Evolutionary conservation across 2,888 invertebrate species (phyloP).

Genomic region (Rhabditoides inermis): DNA sequence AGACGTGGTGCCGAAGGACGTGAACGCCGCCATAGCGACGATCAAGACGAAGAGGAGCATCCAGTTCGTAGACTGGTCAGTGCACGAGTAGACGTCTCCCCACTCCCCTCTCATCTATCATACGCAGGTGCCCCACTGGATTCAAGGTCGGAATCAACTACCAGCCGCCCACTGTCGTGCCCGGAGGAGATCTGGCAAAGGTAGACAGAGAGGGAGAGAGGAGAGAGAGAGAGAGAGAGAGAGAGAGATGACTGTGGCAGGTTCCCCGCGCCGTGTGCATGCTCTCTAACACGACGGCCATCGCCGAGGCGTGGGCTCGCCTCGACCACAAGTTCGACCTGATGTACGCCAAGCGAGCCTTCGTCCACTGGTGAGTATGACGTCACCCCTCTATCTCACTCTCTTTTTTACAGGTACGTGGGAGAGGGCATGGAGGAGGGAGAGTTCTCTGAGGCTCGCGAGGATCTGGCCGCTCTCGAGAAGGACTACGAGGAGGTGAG

Average conservation of each 20-base stretch:
- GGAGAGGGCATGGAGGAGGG: conserved; percentile 52
- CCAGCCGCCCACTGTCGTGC: conserved; percentile 67
- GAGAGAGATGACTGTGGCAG: conserved; percentile 19
- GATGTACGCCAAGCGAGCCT: conserved; percentile 37
- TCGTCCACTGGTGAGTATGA: conserved; percentile 55
- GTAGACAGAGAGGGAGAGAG: conserved; percentile 43
- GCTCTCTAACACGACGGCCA: conserved; percentile 52
- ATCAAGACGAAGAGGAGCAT: conserved; percentile 81
- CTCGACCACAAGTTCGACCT: conserved; percentile 64
- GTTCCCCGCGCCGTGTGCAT: conserved; percentile 68
- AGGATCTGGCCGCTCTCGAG: conserved; percentile 40
- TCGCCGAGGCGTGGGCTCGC: conserved; percentile 72
- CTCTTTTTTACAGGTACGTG: conserved; percentile 58
- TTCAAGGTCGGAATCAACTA: conserved; percentile 48
- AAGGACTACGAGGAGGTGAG: conserved; percentile 37
- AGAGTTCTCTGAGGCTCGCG: conserved; percentile 49
- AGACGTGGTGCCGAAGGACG: conserved; percentile 85
- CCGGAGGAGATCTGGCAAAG: conserved; percentile 74
- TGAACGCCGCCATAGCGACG: conserved; percentile 83
- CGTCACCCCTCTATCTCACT: background rate
- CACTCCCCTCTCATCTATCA: too few species aligned
- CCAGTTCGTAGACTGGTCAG: conserved; percentile 71
- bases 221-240: too few species aligned
- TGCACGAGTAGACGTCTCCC: too few species aligned
- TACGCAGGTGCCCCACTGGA: conserved; percentile 33